Evolutionary conservation across 2,113 vertebrate species (phyloP).

Genomic region (Anseranas semipalmata): DNA sequence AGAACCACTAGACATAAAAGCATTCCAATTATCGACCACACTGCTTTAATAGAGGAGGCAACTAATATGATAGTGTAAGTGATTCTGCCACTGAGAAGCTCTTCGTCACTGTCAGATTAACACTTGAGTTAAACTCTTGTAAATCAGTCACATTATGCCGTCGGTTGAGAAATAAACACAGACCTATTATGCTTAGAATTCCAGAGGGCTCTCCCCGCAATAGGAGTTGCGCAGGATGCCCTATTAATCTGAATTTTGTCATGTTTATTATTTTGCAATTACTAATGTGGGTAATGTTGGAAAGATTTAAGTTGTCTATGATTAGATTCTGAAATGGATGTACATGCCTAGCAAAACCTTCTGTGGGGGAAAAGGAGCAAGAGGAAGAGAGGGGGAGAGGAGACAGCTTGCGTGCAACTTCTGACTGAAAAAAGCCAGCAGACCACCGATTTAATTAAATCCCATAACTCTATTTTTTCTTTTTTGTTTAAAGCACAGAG

Average conservation of each 20-base stretch:
- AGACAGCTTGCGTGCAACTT: background rate
- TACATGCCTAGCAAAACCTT: background rate
- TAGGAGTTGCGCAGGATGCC: conserved; percentile 48
- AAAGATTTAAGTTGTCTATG: conserved; percentile 60
- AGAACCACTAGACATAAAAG: conserved; percentile 92
- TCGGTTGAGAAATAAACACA: conserved; percentile 81
- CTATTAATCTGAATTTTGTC: conserved; percentile 74
- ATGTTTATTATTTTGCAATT: conserved; percentile 76
- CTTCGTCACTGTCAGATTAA: conserved; percentile 88
- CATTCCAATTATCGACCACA: conserved; percentile 91
- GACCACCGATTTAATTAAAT: conserved; percentile 24
- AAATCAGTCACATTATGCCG: conserved; percentile 84
- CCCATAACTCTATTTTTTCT: background rate
- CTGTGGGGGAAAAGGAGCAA: background rate
- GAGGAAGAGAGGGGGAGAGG: background rate
- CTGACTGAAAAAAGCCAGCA: conserved; percentile 18
- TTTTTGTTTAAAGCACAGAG: background rate
- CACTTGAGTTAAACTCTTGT: conserved; percentile 87
- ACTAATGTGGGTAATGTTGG: conserved; percentile 25
- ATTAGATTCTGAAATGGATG: conserved; percentile 53
- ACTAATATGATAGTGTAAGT: conserved; percentile 85
- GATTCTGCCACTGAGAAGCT: conserved; percentile 82
- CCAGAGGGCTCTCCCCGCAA: conserved; percentile 65
- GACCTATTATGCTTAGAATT: conserved; percentile 76
- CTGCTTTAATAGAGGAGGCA: conserved; percentile 84